Evolutionary conservation across 2,113 vertebrate genomes (phyloP), one percentile per base, ranked within the genome.

Genomic region (Ceyx cyanopectus): DNA sequence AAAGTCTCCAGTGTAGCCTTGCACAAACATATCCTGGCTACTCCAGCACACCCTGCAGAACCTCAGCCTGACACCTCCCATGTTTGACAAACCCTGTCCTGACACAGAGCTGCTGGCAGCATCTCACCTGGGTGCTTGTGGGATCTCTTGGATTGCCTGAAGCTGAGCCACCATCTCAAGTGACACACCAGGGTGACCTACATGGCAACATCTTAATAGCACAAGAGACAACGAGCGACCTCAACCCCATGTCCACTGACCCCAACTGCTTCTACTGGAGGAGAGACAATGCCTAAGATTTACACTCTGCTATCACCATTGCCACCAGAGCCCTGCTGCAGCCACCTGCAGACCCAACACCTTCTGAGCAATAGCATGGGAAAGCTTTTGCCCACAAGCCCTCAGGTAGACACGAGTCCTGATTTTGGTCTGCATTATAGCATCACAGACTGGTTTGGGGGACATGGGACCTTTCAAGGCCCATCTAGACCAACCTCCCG

Each of bases 41-140:
- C 8, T 0, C 29, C 14, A 23, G 29, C 24, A 15, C 3, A 3
- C 6, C 10, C 58, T 34, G 14, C 19, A 22, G n/a, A 67, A 18
- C 40, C 54, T 24, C 2, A 45, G 48, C 20, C 43, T 0, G 1
- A 43, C 10, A 22, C 23, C 56, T 34, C 53, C 1, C 2, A 23
- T 0, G 5, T 21, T 51, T 24, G 20, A 46, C 19, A 46, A 53
- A 43, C 6, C 29, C 57, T 5, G 0, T 41, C 24, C 30, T 37
- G 14, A 16, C 3, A 0, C 0, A 1, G 10, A 57, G 19, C 34
- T 68, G 15, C 61, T 6, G 13, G 48, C 41, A 45, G 19, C 45
- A 10, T 15, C 76, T 70, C 63, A 18, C 12, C 22, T 53, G 9
- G 26, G 11, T 2, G 15, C 68, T 23, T 27, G 22, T 3, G 1